A percentile compares a stretch with the other conserved stretches of the same genome.
phyloP scores from a whole-genome alignment of 2,888 invertebrate genomes.

The Athrips mouffetella region DNA sequence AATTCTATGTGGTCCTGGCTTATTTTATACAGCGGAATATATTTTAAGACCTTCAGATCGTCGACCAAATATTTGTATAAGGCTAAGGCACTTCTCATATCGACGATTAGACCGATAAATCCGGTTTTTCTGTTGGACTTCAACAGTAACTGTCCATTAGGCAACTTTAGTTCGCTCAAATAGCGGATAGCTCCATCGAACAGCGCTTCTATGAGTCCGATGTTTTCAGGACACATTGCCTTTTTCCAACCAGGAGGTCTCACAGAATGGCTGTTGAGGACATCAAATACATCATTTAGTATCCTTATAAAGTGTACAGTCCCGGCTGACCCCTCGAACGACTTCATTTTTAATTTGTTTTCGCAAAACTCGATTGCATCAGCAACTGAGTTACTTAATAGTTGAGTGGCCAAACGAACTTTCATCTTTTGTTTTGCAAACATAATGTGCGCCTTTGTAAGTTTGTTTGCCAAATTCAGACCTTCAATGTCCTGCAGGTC shows the following conservation, averaged over 20 bases:
- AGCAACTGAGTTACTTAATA: conserved; percentile 6
- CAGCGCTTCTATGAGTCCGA: neutral
- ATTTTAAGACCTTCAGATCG: no score
- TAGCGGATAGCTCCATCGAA: neutral
- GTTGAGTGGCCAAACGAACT: conserved; percentile 1
- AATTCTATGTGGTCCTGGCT: neutral
- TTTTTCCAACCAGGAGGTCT: neutral
- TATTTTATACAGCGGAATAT: neutral
- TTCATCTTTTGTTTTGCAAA: conserved; percentile 15
- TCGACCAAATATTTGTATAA: neutral
- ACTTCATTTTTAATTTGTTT: neutral
- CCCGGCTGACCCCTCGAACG: neutral
- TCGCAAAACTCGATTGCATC: neutral
- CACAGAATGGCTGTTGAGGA: neutral
- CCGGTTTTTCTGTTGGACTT: neutral
- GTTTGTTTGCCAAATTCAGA: neutral
- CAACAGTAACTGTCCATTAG: neutral
- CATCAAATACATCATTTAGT: conserved; percentile 3
- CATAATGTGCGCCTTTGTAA: neutral
- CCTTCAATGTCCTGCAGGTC: conserved; percentile 8
- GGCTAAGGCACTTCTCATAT: neutral
- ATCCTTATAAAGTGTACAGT: neutral
- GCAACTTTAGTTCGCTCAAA: neutral
- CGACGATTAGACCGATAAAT: neutral
- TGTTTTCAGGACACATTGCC: neutral